A percentile compares a stretch with the other conserved stretches of the same genome.
Evolutionary conservation across 2,113 vertebrate genomes (phyloP).

Genomic region (Ochotona princeps): DNA sequence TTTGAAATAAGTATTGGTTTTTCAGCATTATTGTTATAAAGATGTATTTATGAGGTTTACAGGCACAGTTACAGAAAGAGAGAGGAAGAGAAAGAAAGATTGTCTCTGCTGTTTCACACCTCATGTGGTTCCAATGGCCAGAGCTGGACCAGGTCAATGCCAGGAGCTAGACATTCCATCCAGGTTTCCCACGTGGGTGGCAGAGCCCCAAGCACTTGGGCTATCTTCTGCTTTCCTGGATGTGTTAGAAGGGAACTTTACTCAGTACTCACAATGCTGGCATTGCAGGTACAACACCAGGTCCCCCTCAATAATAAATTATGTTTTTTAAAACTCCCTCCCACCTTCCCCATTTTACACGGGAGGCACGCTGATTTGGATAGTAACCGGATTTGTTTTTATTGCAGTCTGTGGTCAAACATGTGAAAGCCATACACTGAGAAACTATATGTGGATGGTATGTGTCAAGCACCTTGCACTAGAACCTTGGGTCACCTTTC

Average conservation of each 20-base stretch:
- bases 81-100: not conserved
- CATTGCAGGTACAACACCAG: no score
- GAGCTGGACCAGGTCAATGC: no score
- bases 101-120: no score
- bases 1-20: constrained; percentile 22
- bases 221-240: no score
- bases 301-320: not conserved
- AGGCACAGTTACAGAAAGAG: not conserved
- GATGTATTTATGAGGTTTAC: not conserved
- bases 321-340: not conserved
- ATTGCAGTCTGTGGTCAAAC: not conserved
- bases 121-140: no score
- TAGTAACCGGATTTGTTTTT: not conserved
- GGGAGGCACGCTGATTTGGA: not conserved
- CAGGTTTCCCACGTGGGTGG: no score
- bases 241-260: no score
- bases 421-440: constrained; percentile 23
- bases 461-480: not conserved
- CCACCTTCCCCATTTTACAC: not conserved
- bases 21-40: not conserved
- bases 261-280: no score
- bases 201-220: no score
- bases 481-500: not conserved
- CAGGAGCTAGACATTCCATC: no score
- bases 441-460: constrained; percentile 34